Evolutionary conservation across 2,888 invertebrate genomes (phyloP).

Genomic region (Allygus modestus): DNA sequence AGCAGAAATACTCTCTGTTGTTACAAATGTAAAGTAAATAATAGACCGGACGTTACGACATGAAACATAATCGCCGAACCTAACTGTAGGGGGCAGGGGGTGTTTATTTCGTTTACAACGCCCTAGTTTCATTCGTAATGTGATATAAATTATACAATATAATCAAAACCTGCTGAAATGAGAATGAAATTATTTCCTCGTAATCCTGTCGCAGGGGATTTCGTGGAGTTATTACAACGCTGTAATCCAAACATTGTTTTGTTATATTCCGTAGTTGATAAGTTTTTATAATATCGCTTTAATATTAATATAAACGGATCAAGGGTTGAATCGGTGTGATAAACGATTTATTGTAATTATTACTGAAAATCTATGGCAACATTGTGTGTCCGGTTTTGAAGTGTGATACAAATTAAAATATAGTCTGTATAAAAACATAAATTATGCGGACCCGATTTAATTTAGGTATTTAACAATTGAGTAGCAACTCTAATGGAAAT

Average conservation of each 20-base stretch:
- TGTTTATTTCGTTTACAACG: background rate
- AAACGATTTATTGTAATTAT: too few relatives aligned
- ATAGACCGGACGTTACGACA: background rate
- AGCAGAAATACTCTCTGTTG: background rate
- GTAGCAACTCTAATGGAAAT: too few relatives aligned
- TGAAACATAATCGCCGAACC: background rate
- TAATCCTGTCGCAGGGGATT: slow-evolving; percentile 8
- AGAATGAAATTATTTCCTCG: slow-evolving; percentile 9
- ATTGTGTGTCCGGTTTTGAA: too few relatives aligned
- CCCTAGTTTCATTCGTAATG: slow-evolving; percentile 7
- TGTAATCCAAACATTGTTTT: slow-evolving; percentile 20
- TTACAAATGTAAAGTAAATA: background rate
- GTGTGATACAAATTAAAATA: too few relatives aligned
- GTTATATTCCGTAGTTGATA: background rate
- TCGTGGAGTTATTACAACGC: background rate
- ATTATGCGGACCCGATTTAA: too few relatives aligned
- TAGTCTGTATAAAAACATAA: too few relatives aligned
- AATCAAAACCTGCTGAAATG: slow-evolving; percentile 23
- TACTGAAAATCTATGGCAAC: too few relatives aligned
- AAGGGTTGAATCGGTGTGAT: background rate
- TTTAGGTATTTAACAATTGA: too few relatives aligned
- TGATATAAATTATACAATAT: slow-evolving; percentile 8
- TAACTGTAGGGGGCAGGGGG: background rate
- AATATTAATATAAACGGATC: background rate
- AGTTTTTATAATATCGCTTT: slow-evolving; percentile 1